These are phyloP conservation scores for Propithecus coquereli DNA, from an alignment of 2,113 vertebrate genomes.

Conservation along the genomic window DNA sequence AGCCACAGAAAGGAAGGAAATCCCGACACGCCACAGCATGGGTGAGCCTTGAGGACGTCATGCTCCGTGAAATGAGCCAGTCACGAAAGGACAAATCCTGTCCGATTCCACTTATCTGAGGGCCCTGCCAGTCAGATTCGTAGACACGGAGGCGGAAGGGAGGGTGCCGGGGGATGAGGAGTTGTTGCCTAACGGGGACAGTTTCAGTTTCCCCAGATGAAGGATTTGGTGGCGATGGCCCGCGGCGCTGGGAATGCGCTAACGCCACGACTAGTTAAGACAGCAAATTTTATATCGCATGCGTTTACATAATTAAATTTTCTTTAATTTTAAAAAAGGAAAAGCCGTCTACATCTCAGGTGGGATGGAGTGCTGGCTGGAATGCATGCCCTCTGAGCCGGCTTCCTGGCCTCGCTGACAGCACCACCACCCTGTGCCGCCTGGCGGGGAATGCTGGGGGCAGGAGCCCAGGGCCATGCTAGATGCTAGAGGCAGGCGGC, in stretches of 20 bases:
- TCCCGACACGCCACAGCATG: neutral
- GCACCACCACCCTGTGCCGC: neutral
- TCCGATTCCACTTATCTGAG: neutral
- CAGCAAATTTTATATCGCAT: neutral
- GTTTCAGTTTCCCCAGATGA: neutral
- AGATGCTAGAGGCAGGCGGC: too few relatives aligned
- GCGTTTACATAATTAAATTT: neutral
- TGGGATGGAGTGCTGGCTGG: too few relatives aligned
- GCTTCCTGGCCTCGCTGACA: neutral
- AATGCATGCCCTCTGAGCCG: rapidly evolving
- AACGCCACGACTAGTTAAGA: rapidly evolving
- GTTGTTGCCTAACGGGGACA: neutral
- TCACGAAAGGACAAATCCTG: neutral
- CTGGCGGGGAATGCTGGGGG: rapidly evolving
- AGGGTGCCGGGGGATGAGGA: neutral
- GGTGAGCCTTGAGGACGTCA: neutral
- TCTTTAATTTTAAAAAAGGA: neutral
- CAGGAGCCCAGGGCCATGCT: neutral
- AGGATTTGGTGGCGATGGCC: neutral
- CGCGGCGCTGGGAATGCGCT: neutral
- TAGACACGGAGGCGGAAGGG: neutral
- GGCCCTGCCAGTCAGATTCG: neutral
- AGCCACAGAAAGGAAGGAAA: neutral
- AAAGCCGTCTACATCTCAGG: neutral
- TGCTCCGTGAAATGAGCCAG: neutral